These are phyloP conservation scores for Tauraco erythrolophus DNA, from an alignment of 2,113 vertebrate species.

Conservation along the genomic window DNA sequence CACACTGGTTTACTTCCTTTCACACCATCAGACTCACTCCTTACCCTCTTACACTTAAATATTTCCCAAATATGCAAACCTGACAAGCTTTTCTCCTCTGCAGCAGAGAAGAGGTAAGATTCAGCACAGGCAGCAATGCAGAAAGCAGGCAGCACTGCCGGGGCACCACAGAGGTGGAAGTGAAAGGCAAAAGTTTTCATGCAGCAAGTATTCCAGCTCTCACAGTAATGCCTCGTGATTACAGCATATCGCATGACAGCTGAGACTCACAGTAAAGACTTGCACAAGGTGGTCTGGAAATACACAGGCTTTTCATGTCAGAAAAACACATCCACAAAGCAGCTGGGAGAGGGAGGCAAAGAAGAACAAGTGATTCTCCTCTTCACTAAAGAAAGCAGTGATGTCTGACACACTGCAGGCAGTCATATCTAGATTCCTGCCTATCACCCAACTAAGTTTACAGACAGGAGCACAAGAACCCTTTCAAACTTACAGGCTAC, in stretches of 20 bases:
- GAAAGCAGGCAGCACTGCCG: neutral
- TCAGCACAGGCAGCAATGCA: neutral
- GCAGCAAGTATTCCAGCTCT: neutral
- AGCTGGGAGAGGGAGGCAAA: neutral
- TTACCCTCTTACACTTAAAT: neutral
- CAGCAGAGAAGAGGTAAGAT: neutral
- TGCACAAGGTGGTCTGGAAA: neutral
- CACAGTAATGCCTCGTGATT: neutral
- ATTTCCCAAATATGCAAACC: rapidly evolving
- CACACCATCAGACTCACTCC: neutral
- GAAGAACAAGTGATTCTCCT: neutral
- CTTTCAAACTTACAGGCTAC: neutral
- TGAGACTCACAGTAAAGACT: neutral
- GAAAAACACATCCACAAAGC: neutral
- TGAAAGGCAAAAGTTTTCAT: neutral
- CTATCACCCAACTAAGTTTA: neutral
- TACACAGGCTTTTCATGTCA: neutral
- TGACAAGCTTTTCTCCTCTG: neutral
- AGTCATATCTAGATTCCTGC: neutral
- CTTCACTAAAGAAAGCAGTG: neutral
- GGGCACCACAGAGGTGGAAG: neutral
- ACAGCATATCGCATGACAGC: rapidly evolving
- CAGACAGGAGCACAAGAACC: neutral
- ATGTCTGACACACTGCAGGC: neutral
- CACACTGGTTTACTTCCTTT: neutral